A percentile compares a stretch with the other conserved stretches of the same genome.
Conservation (phyloP, 2,113 vertebrate species). For the Mormyrus iriodes region DNA sequence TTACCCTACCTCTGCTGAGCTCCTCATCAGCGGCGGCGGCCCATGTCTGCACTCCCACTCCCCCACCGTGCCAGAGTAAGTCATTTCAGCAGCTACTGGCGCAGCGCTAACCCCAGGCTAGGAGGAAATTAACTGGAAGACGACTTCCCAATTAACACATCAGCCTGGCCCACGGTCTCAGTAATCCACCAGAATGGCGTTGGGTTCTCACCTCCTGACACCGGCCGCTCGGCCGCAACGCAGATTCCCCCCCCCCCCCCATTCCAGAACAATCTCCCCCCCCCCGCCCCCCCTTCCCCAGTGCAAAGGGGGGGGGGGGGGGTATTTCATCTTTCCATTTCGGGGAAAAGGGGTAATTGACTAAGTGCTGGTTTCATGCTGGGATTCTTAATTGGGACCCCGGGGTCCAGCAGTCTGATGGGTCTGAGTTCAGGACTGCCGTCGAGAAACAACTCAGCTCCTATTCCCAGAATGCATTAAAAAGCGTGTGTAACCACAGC, state of each 20-base stretch:
- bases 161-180: conserved; percentile 59
- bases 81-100: conserved; percentile 54
- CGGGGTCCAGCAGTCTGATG: conserved; percentile 52
- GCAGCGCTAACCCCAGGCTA: conserved; percentile 67
- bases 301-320: conserved; percentile 51
- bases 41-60: conserved; percentile 9
- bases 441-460: conserved; percentile 51
- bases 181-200: conserved; percentile 68
- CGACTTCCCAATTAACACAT: conserved; percentile 69
- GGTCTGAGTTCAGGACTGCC: conserved; percentile 48
- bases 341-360: conserved; percentile 66
- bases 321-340: conserved; percentile 35
- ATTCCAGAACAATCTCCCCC: conserved; percentile 38
- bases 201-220: conserved; percentile 66
- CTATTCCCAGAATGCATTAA: conserved; percentile 31
- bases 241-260: conserved; percentile 59
- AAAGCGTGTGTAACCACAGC: conserved; percentile 17
- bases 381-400: conserved; percentile 69
- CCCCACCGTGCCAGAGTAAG: conserved; percentile 33
- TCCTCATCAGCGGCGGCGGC: conserved; percentile 6
- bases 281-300: conserved; percentile 40
- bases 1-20: neutral
- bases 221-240: conserved; percentile 51
- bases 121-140: conserved; percentile 74
- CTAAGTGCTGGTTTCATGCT: conserved; percentile 60